phyloP scores from a whole-genome alignment of 2,113 vertebrate genomes.

The Cololabis saira region DNA sequence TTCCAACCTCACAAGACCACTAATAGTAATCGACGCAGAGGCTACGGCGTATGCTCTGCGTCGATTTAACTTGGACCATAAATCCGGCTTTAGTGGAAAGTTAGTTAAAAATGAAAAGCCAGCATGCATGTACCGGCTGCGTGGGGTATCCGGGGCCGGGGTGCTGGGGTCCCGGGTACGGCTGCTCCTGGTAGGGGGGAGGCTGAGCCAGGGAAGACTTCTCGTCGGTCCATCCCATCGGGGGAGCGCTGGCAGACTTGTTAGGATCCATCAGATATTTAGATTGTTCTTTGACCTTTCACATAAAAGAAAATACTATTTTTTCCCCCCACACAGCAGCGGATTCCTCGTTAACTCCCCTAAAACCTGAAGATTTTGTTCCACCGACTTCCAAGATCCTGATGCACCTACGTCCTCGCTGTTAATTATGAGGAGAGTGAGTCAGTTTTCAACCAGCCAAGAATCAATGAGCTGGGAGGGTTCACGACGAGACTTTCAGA shows the following conservation, averaged over 20 bases:
- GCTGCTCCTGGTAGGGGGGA: slow-evolving; percentile 60
- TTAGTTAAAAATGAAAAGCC: too few relatives aligned
- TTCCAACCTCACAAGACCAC: neutral
- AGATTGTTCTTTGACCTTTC: too few relatives aligned
- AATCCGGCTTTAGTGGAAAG: too few relatives aligned
- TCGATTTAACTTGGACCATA: too few relatives aligned
- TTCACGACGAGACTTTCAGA: neutral
- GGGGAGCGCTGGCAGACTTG: slow-evolving; percentile 33
- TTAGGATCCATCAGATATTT: slow-evolving; percentile 57
- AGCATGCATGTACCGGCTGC: slow-evolving; percentile 16
- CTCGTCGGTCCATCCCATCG: slow-evolving; percentile 13
- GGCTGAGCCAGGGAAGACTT: slow-evolving; percentile 52
- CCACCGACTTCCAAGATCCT: neutral
- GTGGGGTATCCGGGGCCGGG: slow-evolving; percentile 14
- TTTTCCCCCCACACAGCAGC: too few relatives aligned
- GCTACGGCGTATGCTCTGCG: too few relatives aligned
- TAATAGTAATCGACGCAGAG: too few relatives aligned
- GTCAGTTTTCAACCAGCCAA: neutral
- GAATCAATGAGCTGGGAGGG: neutral
- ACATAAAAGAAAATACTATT: too few relatives aligned
- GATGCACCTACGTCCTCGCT: neutral
- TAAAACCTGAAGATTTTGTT: neutral
- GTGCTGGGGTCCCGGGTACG: slow-evolving; percentile 9
- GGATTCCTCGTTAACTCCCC: neutral
- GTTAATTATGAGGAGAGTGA: neutral